These are phyloP conservation scores for Petrosia ficiformis DNA, from an alignment of 37 sponge, comb jelly and placozoan genomes.

Conservation along the genomic window DNA sequence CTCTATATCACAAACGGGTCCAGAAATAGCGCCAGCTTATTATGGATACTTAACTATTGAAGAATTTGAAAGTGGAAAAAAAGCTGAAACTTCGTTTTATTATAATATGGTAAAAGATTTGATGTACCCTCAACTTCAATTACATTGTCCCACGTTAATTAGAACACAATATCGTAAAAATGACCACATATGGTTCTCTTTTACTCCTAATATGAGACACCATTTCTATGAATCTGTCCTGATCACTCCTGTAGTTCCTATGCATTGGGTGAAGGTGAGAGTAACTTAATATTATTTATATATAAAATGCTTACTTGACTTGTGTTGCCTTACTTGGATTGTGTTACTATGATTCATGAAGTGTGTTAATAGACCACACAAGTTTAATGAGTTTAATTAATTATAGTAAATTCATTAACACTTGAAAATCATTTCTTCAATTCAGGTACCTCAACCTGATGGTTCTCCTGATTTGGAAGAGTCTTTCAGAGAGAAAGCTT, in stretches of 20 bases:
- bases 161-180: neutral
- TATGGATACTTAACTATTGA: neutral
- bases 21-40: neutral
- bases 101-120: slow-evolving; percentile 5
- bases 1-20: neutral
- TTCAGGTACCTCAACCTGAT: neutral
- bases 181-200: slow-evolving; percentile 4
- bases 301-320: too few species aligned
- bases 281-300: too few species aligned
- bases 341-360: too few species aligned
- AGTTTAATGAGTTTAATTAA: too few species aligned
- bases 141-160: neutral
- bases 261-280: slow-evolving; percentile 5
- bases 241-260: neutral
- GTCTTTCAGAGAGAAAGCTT: neutral
- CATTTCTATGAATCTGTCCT: slow-evolving; percentile 4
- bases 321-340: too few species aligned
- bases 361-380: too few species aligned
- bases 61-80: neutral
- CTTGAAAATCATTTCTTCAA: neutral
- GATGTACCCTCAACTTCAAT: neutral
- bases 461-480: slow-evolving; percentile 1
- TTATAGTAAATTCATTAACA: too few species aligned
- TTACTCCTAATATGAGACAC: neutral
- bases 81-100: neutral